Evolutionary conservation across 92 coral and sea anemone genomes (phyloP), one percentile per base, ranked within the genome.

Genomic region (Metridium senile): DNA sequence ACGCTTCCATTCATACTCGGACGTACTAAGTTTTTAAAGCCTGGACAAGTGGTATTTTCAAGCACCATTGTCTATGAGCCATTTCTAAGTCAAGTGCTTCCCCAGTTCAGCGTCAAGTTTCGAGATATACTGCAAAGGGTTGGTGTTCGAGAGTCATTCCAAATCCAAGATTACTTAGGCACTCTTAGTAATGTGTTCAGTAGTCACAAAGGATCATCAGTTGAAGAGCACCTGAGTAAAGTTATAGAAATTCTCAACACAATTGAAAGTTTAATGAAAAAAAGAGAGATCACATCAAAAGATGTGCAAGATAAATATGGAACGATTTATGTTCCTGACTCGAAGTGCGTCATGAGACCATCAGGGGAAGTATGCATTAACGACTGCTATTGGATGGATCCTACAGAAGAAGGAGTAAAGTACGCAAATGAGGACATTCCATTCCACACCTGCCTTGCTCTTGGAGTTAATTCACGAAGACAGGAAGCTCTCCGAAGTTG

Each of bases 391-490:
- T 90, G 95, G 95, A 81, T 90, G 81, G 49, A 39, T 4, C 77
- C 85, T 1, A 81, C 76, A 11, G 92, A 91, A 66, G 62, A n/a
- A 35, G 97, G 74, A 8, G 74, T 81, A 26, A 35, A n/a, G 0
- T 91, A 81, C 46, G 89, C 67, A 20, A 54, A 82, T 62, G 66
- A 30, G n/a, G 75, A 62, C 49, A 84, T 91, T 30, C 80, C 88
- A 1, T 76, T 65, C 22, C 17, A 11, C 23, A 34, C 26, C 6
- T 68, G 80, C 31, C 11, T 33, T 21, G 22, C 33, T 20, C 82
- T 87, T n/a, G 92, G 89, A 2, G 87, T 87, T 1, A 90, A 90
- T 17, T 84, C 96, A 52, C 82, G 92, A 3, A 85, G 49, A 39
- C 8, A 39, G 13, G 49, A 39, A 39, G 49, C 49, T 39, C 49